phyloP scores from a whole-genome alignment of 1,140 invertebrate species.

The Laupala kohalensis region DNA sequence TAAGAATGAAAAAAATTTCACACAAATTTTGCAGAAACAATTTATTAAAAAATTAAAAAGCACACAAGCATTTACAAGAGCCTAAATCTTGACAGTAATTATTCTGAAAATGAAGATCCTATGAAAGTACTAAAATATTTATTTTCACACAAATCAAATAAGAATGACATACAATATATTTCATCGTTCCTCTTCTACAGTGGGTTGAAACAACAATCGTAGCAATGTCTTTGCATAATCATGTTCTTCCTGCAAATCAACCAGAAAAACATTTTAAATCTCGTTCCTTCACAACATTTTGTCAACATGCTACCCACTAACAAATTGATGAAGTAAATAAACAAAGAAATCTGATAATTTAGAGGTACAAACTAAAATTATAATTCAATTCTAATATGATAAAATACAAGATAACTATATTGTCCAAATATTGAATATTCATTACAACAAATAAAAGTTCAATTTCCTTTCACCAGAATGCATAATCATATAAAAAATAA shows the following conservation, averaged over 20 bases:
- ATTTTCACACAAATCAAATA: no score
- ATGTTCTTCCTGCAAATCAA: slow-evolving; percentile 6
- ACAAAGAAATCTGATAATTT: neutral
- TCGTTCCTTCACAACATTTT: neutral
- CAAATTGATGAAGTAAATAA: neutral
- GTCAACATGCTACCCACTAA: neutral
- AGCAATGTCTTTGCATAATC: neutral
- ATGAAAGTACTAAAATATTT: no score
- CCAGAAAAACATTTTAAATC: neutral
- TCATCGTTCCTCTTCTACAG: neutral
- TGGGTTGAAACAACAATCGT: neutral
- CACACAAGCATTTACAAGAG: no score
- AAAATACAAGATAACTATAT: neutral
- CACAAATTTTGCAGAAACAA: no score
- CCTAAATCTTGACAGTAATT: no score
- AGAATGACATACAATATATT: no score
- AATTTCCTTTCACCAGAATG: no score
- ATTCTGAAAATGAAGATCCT: no score
- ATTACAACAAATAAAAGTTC: neutral
- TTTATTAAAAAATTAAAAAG: no score
- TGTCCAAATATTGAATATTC: neutral
- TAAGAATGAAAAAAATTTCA: no score
- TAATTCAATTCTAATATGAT: neutral
- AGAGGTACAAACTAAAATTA: neutral
- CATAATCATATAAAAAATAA: no score